Evolutionary conservation across 1,140 invertebrate species (phyloP), one percentile per base, ranked within the genome.

Genomic region (Chrysomallon squamiferum): DNA sequence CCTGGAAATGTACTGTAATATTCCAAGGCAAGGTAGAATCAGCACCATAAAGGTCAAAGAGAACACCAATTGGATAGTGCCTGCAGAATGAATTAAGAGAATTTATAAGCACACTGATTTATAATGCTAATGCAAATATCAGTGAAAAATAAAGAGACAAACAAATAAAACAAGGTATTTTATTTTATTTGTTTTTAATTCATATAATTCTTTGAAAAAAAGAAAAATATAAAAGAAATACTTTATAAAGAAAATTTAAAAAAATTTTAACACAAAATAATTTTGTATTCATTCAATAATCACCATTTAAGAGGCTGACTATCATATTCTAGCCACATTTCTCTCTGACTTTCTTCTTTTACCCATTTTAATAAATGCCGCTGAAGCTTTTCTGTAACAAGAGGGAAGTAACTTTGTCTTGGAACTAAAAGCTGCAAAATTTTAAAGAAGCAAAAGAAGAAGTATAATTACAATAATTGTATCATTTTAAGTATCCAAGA

Each of bases 271-370:
- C n/a, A n/a, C n/a, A n/a, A n/a, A n/a, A n/a, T n/a, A n/a, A n/a
- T n/a, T n/a, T n/a, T n/a, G n/a, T n/a, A n/a, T n/a, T n/a, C n/a
- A 50, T 30, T 33, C 11, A 58, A 47, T 22, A 64, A 27, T 79
- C 76, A 91, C 92, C 95, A 96, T 86, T 96, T 97, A 20, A 99
- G 85, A 13, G 96, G 94, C 65, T 90, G 91, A 22, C 94, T 94
- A 87, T 96, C 94, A 80, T 90, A 96, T 78, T 98, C 95, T 45
- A 99, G 87, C 96, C 96, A 99, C 89, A 98, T 93, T 84, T 97
- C 95, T 79, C 93, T 91, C 64, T 92, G 52, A 25, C 61, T 91
- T 70, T 95, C 93, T 79, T 91, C 90, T 57, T 91, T 90, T 78
- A 96, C 89, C 81, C 91, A 92, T 67, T 92, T 89, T 63, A 91